phyloP scores from a whole-genome alignment of 2,113 vertebrate genomes.

The Narcine bancroftii region DNA sequence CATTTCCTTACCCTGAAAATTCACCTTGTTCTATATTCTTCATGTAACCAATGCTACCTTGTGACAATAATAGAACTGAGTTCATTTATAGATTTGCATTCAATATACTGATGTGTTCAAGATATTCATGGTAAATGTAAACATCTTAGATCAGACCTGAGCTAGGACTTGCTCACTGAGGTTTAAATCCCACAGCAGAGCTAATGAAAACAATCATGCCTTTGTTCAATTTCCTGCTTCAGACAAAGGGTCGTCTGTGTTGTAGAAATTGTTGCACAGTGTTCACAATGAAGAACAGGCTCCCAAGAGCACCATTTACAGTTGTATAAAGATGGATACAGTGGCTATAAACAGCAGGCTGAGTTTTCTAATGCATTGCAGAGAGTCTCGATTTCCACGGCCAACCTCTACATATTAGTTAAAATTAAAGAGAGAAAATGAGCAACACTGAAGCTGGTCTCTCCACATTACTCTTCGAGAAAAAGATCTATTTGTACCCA shows the following conservation, averaged over 20 bases:
- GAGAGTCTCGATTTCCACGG: background rate
- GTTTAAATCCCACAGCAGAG: background rate
- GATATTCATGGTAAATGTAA: background rate
- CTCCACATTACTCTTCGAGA: background rate
- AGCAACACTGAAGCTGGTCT: background rate
- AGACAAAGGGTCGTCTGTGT: background rate
- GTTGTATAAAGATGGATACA: background rate
- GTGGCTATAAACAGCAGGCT: background rate
- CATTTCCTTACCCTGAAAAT: no score
- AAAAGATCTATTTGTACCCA: background rate
- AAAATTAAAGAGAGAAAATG: background rate
- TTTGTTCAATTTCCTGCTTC: background rate
- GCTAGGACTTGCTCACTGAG: background rate
- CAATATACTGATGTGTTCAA: background rate
- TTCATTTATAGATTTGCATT: background rate
- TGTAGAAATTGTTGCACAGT: background rate
- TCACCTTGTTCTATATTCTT: background rate
- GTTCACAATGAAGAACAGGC: background rate
- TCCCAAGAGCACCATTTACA: conserved; percentile 11
- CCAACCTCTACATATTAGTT: background rate
- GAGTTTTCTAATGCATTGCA: background rate
- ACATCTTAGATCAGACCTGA: background rate
- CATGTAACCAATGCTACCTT: background rate
- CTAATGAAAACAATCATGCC: background rate
- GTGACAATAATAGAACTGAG: background rate